Evolutionary conservation across 2,888 invertebrate genomes (phyloP).

Genomic region (Vannuccia rotundouncinata): DNA sequence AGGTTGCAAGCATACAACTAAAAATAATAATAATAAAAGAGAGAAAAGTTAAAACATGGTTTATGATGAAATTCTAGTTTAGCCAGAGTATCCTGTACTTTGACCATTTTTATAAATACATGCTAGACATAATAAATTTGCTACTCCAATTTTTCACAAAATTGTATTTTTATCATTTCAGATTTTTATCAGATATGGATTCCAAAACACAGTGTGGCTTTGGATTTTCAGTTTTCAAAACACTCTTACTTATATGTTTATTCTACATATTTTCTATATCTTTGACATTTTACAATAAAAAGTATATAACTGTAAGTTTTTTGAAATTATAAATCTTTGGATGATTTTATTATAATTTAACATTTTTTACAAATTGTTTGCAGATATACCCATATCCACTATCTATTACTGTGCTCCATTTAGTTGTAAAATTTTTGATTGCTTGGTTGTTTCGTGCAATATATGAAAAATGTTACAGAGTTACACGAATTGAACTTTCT

Average conservation of each 20-base stretch:
- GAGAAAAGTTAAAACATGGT: too few relatives aligned
- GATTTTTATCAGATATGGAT: too few relatives aligned
- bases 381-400: slow-evolving; percentile 82
- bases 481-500: slow-evolving; percentile 64
- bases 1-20: too few relatives aligned
- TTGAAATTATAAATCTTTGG: too few relatives aligned
- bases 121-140: too few relatives aligned
- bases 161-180: too few relatives aligned
- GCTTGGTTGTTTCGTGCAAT: slow-evolving; percentile 66
- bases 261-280: slow-evolving; percentile 32
- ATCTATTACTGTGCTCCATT: slow-evolving; percentile 78
- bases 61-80: too few relatives aligned
- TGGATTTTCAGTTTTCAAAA: background rate
- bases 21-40: too few relatives aligned
- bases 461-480: slow-evolving; percentile 45
- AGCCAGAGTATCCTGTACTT: too few relatives aligned
- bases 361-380: slow-evolving; percentile 51
- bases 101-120: too few relatives aligned
- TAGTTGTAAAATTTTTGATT: slow-evolving; percentile 77
- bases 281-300: slow-evolving; percentile 37
- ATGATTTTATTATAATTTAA: too few relatives aligned
- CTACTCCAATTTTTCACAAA: too few relatives aligned
- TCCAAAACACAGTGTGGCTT: background rate
- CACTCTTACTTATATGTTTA: slow-evolving; percentile 6
- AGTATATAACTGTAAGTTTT: slow-evolving; percentile 31